phyloP scores from a whole-genome alignment of 1,140 invertebrate genomes.

The Heliconius eleuchia region DNA sequence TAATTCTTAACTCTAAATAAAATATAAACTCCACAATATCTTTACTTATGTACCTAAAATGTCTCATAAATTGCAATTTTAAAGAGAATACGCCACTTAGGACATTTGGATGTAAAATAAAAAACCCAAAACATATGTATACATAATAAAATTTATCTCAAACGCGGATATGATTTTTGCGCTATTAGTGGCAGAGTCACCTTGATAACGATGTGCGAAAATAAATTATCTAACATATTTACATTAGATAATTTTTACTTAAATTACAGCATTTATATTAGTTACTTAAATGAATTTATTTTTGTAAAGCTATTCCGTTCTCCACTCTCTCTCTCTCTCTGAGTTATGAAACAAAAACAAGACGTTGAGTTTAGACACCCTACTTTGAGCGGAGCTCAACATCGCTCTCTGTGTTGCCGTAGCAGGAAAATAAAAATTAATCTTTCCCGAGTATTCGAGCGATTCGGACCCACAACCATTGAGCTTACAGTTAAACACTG shows the following conservation, averaged over 20 bases:
- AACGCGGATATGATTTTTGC: constrained; percentile 26
- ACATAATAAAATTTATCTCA: constrained; percentile 20
- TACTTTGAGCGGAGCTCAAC: too few relatives aligned
- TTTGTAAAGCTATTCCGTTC: too few relatives aligned
- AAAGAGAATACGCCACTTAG: neutral
- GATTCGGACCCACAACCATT: too few relatives aligned
- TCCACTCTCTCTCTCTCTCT: too few relatives aligned
- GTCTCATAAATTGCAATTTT: neutral
- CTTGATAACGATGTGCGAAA: constrained; percentile 50
- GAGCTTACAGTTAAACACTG: too few relatives aligned
- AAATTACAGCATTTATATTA: neutral
- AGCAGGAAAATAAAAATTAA: too few relatives aligned
- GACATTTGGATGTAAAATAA: neutral
- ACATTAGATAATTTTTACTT: neutral
- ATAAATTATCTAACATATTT: constrained; percentile 43
- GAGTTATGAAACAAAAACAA: too few relatives aligned
- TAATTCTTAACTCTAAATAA: too few relatives aligned
- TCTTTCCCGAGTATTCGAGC: too few relatives aligned
- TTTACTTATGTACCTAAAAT: neutral
- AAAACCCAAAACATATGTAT: neutral
- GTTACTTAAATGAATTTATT: neutral
- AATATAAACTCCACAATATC: too few relatives aligned
- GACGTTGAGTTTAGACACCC: too few relatives aligned
- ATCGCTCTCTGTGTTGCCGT: too few relatives aligned
- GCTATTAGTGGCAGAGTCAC: constrained; percentile 46